phyloP scores from a whole-genome alignment of 2,797 vertebrate species.

The Parambassis ranga region DNA sequence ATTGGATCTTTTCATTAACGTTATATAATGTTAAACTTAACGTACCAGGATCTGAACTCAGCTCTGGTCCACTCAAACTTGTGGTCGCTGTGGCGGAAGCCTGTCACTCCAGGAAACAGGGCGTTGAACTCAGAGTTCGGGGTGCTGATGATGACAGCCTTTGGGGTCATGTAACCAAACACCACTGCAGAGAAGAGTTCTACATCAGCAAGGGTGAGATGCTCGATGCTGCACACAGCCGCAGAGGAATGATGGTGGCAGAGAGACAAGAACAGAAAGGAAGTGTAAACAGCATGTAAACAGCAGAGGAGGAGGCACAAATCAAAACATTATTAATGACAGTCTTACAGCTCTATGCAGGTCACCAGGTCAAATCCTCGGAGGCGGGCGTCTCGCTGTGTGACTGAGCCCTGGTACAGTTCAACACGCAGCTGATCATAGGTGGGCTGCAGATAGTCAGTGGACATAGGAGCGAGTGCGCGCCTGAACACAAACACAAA shows the following conservation, averaged over 20 bases:
- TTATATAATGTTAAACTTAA: no score
- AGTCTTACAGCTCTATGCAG: constrained; percentile 91
- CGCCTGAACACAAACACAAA: constrained; percentile 74
- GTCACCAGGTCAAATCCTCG: constrained; percentile 91
- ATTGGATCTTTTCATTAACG: not conserved
- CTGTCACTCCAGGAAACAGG: constrained; percentile 77
- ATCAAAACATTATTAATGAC: not conserved
- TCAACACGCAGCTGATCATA: constrained; percentile 81
- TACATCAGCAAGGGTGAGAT: constrained; percentile 84
- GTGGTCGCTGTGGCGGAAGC: constrained; percentile 89
- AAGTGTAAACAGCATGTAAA: not conserved
- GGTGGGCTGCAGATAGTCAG: constrained; percentile 85
- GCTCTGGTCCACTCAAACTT: constrained; percentile 93
- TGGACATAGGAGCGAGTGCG: constrained; percentile 80
- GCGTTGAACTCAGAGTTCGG: constrained; percentile 93
- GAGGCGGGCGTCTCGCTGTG: constrained; percentile 86
- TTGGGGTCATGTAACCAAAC: constrained; percentile 91
- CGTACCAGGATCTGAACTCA: constrained; percentile 91
- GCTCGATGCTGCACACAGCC: constrained; percentile 86
- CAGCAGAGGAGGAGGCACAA: not conserved
- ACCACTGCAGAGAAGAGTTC: constrained; percentile 86
- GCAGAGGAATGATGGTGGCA: not conserved
- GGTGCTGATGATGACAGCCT: constrained; percentile 86
- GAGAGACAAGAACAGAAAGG: not conserved
- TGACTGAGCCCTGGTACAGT: constrained; percentile 91